Base-by-base conservation (phyloP, 1,140 invertebrate genomes). In the Episyrphus balteatus region DNA sequence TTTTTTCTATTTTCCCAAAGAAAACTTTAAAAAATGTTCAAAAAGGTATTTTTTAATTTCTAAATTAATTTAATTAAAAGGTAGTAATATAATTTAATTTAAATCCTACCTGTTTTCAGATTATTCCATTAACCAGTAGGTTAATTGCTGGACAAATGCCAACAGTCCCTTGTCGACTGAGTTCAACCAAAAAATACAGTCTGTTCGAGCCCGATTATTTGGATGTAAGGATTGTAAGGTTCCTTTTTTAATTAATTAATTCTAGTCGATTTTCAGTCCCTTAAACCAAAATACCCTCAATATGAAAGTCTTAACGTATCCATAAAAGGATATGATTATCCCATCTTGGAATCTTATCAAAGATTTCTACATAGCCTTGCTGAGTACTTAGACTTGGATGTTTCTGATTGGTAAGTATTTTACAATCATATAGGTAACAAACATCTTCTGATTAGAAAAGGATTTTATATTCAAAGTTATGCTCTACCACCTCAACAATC, bases 271-370 rank as follows among this genome's bases (percentile, higher is more conserved):
- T 69, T 71, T 50, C 59, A 84, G 81, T 67, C 70, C 40, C 69
- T 78, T 56, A 77, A 81, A 64, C 73, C 80, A 1, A 77, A 82
- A 59, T 73, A 79, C 50, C 86, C 87, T 18, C 61, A 82, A n/a
- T 83, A 86, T 71, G 76, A 83, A 34, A 68, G 69, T 17, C 56
- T 93, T 14, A 87, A 88, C 68, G 71, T 94, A 32, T 81, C 85
- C 72, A 69, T 93, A 19, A 86, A 77, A 57, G 81, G 88, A 5
- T 90, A 91, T 59, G 83, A 89, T 62, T 94, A 77, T 70, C 75
- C 84, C 11, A 56, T 87, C 10, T 61, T 94, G 38, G 89, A 94
- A 71, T 79, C 70, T 55, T 92, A 80, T 61, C 86, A 87, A 64
- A 79, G 75, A 56, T 83, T 83, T 58, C 71, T 92, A 42, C 80